Percentiles rank a stretch among this genome's conserved stretches.
phyloP scores from a whole-genome alignment of 2,113 vertebrate genomes.

The Hypanus sabinus region DNA sequence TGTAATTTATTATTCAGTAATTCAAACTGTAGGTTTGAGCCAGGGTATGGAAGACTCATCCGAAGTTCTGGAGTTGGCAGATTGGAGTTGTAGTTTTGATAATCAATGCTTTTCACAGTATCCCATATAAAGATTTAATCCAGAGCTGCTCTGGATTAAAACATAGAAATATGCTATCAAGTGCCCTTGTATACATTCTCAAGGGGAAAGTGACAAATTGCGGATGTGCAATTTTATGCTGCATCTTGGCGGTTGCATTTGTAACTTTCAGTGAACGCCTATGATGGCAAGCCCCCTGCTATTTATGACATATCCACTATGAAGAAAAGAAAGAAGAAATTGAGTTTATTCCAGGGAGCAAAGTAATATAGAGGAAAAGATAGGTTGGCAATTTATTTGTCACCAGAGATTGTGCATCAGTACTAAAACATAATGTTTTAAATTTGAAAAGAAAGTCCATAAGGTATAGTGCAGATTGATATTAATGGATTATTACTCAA shows the following conservation, averaged over 20 bases:
- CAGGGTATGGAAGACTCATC: background rate
- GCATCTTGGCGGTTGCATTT: background rate
- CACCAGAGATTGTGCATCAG: background rate
- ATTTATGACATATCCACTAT: background rate
- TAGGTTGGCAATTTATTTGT: background rate
- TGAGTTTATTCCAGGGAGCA: background rate
- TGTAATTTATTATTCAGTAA: background rate
- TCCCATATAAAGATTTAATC: background rate
- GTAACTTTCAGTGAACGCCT: background rate
- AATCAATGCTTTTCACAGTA: background rate
- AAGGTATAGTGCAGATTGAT: background rate
- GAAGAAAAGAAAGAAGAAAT: background rate
- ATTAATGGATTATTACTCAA: background rate
- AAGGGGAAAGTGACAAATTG: background rate
- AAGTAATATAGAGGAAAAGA: background rate
- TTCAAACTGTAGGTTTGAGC: background rate
- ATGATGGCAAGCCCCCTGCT: background rate
- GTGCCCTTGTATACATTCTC: background rate
- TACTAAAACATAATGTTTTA: background rate
- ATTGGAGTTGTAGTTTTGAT: background rate
- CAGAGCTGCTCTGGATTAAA: background rate
- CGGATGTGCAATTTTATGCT: background rate
- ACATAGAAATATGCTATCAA: background rate
- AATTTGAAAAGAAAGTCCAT: background rate
- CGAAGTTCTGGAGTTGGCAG: background rate